Conservation (phyloP, 2,888 invertebrate genomes). For the Meghimatium bilineatum region DNA sequence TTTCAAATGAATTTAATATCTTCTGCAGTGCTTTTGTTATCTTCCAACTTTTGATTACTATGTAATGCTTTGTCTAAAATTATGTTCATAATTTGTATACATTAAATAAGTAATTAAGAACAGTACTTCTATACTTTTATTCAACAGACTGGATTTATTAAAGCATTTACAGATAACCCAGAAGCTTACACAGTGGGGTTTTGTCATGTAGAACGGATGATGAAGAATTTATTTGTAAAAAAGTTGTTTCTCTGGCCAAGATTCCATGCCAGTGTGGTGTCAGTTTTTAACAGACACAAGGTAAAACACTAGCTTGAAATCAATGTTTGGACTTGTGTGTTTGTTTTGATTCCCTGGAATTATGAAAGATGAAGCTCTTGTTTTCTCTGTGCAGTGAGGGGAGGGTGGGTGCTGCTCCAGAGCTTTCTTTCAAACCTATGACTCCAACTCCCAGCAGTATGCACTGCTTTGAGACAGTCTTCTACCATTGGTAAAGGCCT, state of each 20-base stretch:
- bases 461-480: too few relatives aligned
- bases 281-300: conserved; percentile 81
- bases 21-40: too few relatives aligned
- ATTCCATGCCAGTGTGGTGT: conserved; percentile 84
- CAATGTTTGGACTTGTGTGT: too few relatives aligned
- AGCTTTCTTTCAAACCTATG: too few relatives aligned
- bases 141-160: conserved; percentile 89
- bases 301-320: conserved; percentile 76
- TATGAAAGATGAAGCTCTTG: too few relatives aligned
- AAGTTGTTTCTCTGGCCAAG: conserved; percentile 95
- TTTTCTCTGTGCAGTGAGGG: too few relatives aligned
- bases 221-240: conserved; percentile 94
- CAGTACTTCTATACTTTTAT: not conserved
- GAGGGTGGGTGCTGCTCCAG: too few relatives aligned
- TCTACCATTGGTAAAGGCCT: too few relatives aligned
- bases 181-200: conserved; percentile 93
- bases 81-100: not conserved
- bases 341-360: too few relatives aligned
- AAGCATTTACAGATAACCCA: conserved; percentile 93
- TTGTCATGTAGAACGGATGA: conserved; percentile 92
- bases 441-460: too few relatives aligned
- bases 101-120: not conserved
- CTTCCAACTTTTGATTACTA: too few relatives aligned
- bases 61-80: not conserved
- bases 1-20: too few relatives aligned